A percentile compares a stretch with the other conserved stretches of the same genome.
These are phyloP conservation scores for Chromobotia macracanthus DNA, from an alignment of 2,797 vertebrate species.

Conservation along the genomic window DNA sequence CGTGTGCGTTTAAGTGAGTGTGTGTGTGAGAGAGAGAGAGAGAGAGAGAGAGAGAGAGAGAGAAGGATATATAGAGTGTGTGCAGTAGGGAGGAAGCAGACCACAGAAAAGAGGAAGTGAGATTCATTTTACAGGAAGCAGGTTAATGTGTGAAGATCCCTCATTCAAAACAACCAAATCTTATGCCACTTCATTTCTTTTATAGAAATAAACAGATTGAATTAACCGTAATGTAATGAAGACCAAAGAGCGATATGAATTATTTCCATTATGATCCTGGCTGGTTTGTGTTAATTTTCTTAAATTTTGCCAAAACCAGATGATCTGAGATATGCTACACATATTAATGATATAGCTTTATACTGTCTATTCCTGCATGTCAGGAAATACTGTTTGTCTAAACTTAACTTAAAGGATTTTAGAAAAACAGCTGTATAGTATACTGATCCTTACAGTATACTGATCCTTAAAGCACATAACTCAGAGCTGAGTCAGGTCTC, in stretches of 20 bases:
- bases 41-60: conserved; percentile 37
- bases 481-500: too few relatives aligned
- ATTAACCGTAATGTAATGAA: neutral
- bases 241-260: neutral
- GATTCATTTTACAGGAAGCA: conserved; percentile 74
- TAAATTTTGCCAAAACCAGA: too few relatives aligned
- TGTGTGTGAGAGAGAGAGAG: conserved; percentile 13
- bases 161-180: conserved; percentile 40
- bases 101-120: conserved; percentile 69
- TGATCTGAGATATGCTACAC: too few relatives aligned
- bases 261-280: neutral
- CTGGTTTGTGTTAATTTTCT: neutral
- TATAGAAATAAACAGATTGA: neutral
- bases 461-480: too few relatives aligned
- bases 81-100: conserved; percentile 64
- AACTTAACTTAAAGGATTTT: too few relatives aligned
- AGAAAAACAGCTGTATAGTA: too few relatives aligned
- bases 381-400: too few relatives aligned
- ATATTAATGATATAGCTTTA: too few relatives aligned
- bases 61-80: conserved; percentile 37
- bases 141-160: conserved; percentile 61
- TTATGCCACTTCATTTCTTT: neutral
- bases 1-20: too few relatives aligned
- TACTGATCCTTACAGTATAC: too few relatives aligned
- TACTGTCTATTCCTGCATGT: too few relatives aligned